These are phyloP conservation scores for Phalacrocorax brasilianus DNA, from an alignment of 2,113 vertebrate species.

Conservation along the genomic window DNA sequence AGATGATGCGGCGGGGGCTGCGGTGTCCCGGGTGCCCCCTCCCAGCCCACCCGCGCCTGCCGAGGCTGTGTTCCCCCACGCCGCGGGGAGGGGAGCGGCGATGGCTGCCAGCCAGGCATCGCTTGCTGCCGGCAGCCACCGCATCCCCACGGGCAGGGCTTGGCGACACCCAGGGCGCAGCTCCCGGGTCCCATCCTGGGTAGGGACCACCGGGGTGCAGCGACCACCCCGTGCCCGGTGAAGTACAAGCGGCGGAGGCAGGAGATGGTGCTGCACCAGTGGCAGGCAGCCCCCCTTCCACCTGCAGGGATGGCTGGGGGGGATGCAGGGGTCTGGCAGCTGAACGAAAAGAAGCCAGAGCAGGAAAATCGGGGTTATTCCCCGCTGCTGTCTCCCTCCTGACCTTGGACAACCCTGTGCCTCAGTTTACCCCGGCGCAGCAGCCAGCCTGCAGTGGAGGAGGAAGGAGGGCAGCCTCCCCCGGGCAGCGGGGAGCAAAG, in stretches of 20 bases:
- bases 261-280: neutral
- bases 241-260: neutral
- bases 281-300: neutral
- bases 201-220: neutral
- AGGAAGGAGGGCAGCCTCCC: neutral
- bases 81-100: neutral
- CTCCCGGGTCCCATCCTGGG: neutral
- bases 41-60: neutral
- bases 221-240: fast-evolving
- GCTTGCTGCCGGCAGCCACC: neutral
- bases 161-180: neutral
- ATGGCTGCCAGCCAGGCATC: neutral
- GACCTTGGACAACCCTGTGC: constrained; percentile 61
- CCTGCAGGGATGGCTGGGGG: neutral
- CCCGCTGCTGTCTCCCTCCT: neutral
- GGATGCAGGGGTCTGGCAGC: neutral
- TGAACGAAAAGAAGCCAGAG: neutral
- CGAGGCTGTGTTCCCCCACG: neutral
- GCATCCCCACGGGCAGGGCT: neutral
- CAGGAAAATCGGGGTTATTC: constrained; percentile 19
- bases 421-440: constrained; percentile 24
- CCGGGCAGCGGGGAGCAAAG: neutral
- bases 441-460: neutral
- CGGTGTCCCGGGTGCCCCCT: neutral
- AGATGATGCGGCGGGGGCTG: neutral